Evolutionary conservation across 2,113 vertebrate species (phyloP), one percentile per base, ranked within the genome.

Genomic region (Oreochromis spilurus): DNA sequence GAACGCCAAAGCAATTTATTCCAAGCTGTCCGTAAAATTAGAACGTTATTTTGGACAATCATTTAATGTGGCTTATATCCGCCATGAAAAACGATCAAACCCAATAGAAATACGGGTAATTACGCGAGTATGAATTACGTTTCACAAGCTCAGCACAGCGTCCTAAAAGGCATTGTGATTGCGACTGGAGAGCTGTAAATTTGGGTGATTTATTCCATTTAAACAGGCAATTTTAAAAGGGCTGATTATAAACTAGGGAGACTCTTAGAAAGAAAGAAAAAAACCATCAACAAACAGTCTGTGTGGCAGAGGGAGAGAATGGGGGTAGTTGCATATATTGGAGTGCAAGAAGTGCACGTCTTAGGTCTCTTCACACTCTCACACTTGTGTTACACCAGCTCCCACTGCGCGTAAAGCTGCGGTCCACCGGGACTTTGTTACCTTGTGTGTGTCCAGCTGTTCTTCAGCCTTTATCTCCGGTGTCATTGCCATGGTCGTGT

Each of bases 401-500:
- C 67, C 52, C 36, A 17, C 79, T 67, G 48, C 72, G 54, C 9
- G 43, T 40, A 36, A 24, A 86, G 81, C 75, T 21, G 72, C 57
- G 80, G 53, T 5, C 9, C 70, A 75, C 43, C 9, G 16, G 24
- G 78, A 87, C 65, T 86, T 75, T 75, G 48, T 13, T 67, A n/a
- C 4, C 36, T 58, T 21, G 43, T 29, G 14, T 79, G 10, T 21
- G 78, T 57, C 82, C 65, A 19, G 67, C 70, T 70, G 54, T 84
- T 84, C 58, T 24, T 6, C 65, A 79, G 9, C 31, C 6, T 40
- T 53, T 60, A 8, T 55, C 50, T 36, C 58, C 40, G 0, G 14
- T 36, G 57, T 52, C 78, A 13, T 40, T 89, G 88, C 85, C 53
- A 95, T 96, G 96, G 94, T 96, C 77, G 78, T 93, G 89, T 81